Base-by-base conservation (phyloP, 2,113 vertebrate genomes). In the Ceyx cyanopectus region DNA sequence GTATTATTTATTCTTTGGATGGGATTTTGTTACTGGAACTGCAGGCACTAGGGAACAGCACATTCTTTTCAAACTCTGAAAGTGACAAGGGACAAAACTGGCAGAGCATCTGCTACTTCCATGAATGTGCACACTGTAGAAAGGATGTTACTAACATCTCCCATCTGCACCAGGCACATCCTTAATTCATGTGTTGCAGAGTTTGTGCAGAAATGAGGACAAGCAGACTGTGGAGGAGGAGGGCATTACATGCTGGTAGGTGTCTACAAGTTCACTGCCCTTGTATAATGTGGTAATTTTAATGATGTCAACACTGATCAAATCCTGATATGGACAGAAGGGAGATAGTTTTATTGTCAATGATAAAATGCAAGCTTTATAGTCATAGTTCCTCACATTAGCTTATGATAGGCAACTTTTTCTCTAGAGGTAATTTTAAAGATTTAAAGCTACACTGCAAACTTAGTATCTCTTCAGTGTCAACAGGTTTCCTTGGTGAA, bases 141-240 rank as follows among this genome's bases (percentile, higher is more conserved):
- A 92, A 94, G 89, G 84, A 96, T 92, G 92, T 93, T 95, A 76
- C 84, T 91, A 96, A 96, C 95, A 96, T 94, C 94, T 95, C 94
- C 94, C 95, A 94, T 96, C 91, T 93, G 94, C 89, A 96, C 94
- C 43, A 94, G 51, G 32, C 95, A 70, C 91, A 96, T 96, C 84
- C 89, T 95, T 96, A 96, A 96, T 96, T 96, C 87, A 95, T 96
- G 63, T 92, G 56, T 87, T 91, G 63, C 89, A 87, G 92, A 89
- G 54, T 51, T 87, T 63, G 51, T 87, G 63, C 51, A 23, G 91
- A 94, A 96, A 95, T 82, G 63, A 95, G 92, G 92, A 82, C 94
- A 92, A 66, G 48, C 34, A 79, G 58, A 18, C 75, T 69, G n/a
- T 45, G 87, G 46, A 91, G 68, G 62, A 85, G 62, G 43, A 85